These are phyloP conservation scores for Leptopilina boulardi DNA, from an alignment of 1,140 invertebrate genomes.

Conservation along the genomic window DNA sequence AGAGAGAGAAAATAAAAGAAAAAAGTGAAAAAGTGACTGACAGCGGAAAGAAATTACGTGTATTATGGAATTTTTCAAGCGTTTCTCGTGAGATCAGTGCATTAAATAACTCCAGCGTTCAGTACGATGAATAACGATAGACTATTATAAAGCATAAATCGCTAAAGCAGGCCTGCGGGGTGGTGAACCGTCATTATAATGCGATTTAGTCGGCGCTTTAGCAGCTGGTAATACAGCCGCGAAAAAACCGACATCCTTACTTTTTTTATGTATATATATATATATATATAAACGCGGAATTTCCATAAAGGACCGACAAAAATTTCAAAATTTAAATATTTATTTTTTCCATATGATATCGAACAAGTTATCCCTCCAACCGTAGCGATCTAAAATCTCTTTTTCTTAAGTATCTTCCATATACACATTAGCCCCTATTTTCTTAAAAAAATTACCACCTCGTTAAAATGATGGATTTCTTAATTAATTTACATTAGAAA, in stretches of 20 bases:
- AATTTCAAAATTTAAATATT: conserved; percentile 46
- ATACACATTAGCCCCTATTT: not conserved
- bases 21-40: not conserved
- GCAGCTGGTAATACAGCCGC: conserved; percentile 65
- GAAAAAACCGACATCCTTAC: conserved; percentile 60
- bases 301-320: conserved; percentile 63
- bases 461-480: conserved; percentile 22
- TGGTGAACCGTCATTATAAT: conserved; percentile 52
- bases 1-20: not conserved
- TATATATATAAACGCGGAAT: conserved; percentile 43
- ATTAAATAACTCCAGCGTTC: conserved; percentile 17
- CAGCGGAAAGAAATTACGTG: not conserved
- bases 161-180: conserved; percentile 28
- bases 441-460: conserved; percentile 4
- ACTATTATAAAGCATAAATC: conserved; percentile 28
- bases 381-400: not conserved
- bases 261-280: conserved; percentile 20
- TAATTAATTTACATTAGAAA: conserved; percentile 6
- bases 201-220: conserved; percentile 60
- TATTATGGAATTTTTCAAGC: conserved; percentile 14
- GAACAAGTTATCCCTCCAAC: not conserved
- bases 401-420: conserved; percentile 24
- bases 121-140: conserved; percentile 19
- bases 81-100: conserved; percentile 2
- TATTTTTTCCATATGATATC: not conserved